Percentiles rank a stretch among this genome's conserved stretches.
These are phyloP conservation scores for Corvus hawaiiensis DNA, from an alignment of 2,113 vertebrate species.

Conservation along the genomic window DNA sequence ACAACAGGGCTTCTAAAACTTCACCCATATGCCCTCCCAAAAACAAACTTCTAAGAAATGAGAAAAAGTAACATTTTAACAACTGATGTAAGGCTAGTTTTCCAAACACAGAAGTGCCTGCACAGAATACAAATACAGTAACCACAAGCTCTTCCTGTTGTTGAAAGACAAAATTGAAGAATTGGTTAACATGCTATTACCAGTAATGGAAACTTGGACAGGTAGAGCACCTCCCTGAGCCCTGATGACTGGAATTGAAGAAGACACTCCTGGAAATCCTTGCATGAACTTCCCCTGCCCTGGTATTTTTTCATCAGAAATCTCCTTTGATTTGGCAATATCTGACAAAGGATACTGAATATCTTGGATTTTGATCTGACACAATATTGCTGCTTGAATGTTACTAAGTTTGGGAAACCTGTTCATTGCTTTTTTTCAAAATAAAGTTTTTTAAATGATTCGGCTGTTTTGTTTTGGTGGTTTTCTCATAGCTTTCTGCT, in stretches of 20 bases:
- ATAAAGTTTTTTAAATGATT: not conserved
- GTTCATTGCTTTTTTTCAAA: not conserved
- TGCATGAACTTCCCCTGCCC: accelerated
- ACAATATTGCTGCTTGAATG: not conserved
- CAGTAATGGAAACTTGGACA: not conserved
- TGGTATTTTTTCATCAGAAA: not conserved
- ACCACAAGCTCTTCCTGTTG: not conserved
- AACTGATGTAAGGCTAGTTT: not conserved
- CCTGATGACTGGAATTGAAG: not conserved
- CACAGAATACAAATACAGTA: not conserved
- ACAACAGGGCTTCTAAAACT: not conserved
- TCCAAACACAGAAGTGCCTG: not conserved
- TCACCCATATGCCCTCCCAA: not conserved
- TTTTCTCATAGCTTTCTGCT: not conserved
- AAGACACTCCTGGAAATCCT: not conserved
- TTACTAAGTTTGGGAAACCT: not conserved
- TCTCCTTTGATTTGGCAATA: not conserved
- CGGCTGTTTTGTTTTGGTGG: not conserved
- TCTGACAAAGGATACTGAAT: not conserved
- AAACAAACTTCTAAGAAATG: not conserved
- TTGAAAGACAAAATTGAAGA: not conserved
- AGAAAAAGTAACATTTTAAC: not conserved
- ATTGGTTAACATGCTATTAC: not conserved
- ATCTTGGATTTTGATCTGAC: not conserved
- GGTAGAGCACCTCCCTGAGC: not conserved